Percentiles rank a stretch among this genome's conserved stretches.
Conservation (phyloP, 2,888 invertebrate species). For the Caenorhabditis becei region DNA sequence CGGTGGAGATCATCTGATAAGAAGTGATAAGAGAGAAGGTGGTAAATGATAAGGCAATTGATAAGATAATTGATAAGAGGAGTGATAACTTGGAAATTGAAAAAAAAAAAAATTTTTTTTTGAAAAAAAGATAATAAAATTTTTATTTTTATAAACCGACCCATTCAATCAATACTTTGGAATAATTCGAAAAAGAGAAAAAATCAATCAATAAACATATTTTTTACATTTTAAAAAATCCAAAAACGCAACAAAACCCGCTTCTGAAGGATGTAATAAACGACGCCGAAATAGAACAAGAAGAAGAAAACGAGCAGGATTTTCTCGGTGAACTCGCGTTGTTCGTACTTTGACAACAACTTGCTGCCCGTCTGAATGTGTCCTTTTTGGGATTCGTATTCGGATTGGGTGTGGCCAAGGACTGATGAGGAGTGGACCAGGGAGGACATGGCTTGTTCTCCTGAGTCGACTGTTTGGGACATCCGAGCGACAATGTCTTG, state of each 20-base stretch:
- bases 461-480: constrained; percentile 69
- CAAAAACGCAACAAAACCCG: constrained; percentile 85
- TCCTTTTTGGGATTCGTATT: constrained; percentile 71
- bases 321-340: constrained; percentile 96
- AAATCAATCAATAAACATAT: constrained; percentile 6
- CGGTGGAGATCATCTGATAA: constrained; percentile 24
- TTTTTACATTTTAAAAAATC: constrained; percentile 58
- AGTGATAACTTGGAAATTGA: not conserved
- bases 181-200: too few species aligned
- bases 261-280: constrained; percentile 94
- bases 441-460: constrained; percentile 88
- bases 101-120: not conserved
- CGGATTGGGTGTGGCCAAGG: constrained; percentile 75
- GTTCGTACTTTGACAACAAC: constrained; percentile 93
- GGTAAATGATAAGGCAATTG: too few species aligned
- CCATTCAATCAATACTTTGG: too few species aligned
- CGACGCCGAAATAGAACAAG: constrained; percentile 91
- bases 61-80: too few species aligned
- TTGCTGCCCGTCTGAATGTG: constrained; percentile 89
- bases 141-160: not conserved
- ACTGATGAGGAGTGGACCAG: constrained; percentile 85
- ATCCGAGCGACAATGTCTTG: constrained; percentile 70
- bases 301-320: constrained; percentile 91
- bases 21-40: not conserved
- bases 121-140: constrained; percentile 1